Evolutionary conservation across 2,888 invertebrate species (phyloP), one percentile per base, ranked within the genome.

Genomic region (Candidula unifasciata): DNA sequence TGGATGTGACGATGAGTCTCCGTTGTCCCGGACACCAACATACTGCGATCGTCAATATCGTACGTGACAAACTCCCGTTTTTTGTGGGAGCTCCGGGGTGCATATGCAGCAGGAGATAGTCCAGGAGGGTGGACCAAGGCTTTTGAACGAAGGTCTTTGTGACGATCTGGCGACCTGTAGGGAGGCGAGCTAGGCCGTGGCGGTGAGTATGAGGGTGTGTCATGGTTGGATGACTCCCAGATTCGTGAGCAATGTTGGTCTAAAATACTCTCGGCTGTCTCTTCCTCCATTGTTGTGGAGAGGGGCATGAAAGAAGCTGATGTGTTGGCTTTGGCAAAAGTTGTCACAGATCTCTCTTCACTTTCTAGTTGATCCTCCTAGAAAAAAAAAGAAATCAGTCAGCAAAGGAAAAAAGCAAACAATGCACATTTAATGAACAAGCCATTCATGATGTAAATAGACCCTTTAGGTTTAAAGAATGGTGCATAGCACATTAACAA

Each of bases 211-310:
- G 96, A 96, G 87, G 97, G 96, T 86, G 97, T 97, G 87, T 93
- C 92, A 80, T 92, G 92, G 27, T 89, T 90, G 90, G 96, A 95
- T 94, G 97, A 97, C 86, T 96, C 96, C 96, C 97, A 97, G 87
- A 97, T 97, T 86, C 97, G 95, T 52, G 97, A 97, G 85, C 97
- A 97, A 94, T 98, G 98, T 93, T 97, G 96, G 94, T 98, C 98
- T 80, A 94, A 88, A 84, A 94, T 94, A 85, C 93, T 92, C 89
- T 94, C 94, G n/a, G 93, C 92, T 80, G 91, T 92, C 80, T 92
- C 92, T 89, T 92, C 96, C 96, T 97, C 90, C 94, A 89, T 89
- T 27, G 74, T 18, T 54, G 74, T 54, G 8, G 74, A 21, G 76
- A 90, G 88, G 79, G 90, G 90, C 78, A 90, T 89, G 82, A 91